Evolutionary conservation across 1,140 invertebrate genomes (phyloP), one percentile per base, ranked within the genome.

Genomic region (Penaeus vannamei): DNA sequence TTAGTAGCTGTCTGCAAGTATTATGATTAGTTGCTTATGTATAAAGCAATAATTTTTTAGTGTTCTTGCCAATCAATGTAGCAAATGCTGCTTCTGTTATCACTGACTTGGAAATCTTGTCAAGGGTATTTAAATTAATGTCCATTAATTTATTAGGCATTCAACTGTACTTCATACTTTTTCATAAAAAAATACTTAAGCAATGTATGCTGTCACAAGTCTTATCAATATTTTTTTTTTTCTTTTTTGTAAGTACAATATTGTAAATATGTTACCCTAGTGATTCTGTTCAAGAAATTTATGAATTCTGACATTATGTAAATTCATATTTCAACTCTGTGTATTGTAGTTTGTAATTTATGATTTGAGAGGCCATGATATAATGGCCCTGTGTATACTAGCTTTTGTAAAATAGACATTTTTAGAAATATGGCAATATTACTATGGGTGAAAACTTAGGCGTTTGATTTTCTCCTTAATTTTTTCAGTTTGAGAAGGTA

Each of bases 261-360:
- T 76, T 89, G 87, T 89, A 89, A 89, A 89, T 89, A 89, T 89
- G 87, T 84, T 89, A 80, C 82, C 59, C 82, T 89, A 89, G 87
- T 61, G 82, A 89, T 89, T 89, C 53, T 84, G 87, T 89, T 89
- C 53, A 84, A 84, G 72, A 84, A 83, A 84, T 84, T 77, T 89
- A 89, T 89, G 82, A 89, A 89, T 84, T 62, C 26, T 89, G 87
- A 84, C 60, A 84, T 72, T 89, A 53, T 53, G 87, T 89, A 89
- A 60, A 89, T 84, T 89, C 69, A 89, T 79, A 89, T 79, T 89
- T 87, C 86, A 82, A 62, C 86, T 87, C 77, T 53, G 72, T 88
- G 86, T 89, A 89, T 89, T 89, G 82, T 89, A 89, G 87, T 89
- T 42, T 79, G 83, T 89, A 89, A 89, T 89, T 89, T 89, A 89